Base-by-base conservation (phyloP, 2,113 vertebrate species). In the Hyla sarda region DNA sequence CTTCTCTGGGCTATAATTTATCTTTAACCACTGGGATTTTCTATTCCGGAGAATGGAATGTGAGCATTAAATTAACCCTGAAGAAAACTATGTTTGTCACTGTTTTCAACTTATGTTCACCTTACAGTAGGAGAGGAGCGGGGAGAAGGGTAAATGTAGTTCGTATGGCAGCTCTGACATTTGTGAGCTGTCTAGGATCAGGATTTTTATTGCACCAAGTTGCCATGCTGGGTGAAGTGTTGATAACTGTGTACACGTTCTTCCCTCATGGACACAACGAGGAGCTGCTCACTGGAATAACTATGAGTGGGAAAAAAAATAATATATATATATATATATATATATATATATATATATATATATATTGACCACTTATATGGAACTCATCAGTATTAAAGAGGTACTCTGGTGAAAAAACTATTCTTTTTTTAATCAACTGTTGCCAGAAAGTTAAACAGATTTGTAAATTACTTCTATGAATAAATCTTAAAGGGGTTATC, bases 31-130 rank as follows among this genome's bases (percentile, higher is more conserved):
- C 90, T 91, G 90, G 90, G 90, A 90, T 91, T 90, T 92, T 81
- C 78, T 90, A 86, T 73, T 88, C 90, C 87, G 89, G 89, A 91
- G 87, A 88, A 92, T 92, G 91, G 89, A 91, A 91, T 90, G 90
- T 89, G 89, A 90, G 91, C 88, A 91, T 92, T 92, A 89, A 89
- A 90, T 91, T 89, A 92, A 92, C 90, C 87, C 89, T 87, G 87
- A 91, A 90, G 88, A 90, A 90, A 92, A 90, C 90, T 92, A 91
- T 90, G 83, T 90, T 91, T 89, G 82, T 82, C 82, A 86, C 84
- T 88, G 87, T 88, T 89, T 90, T 90, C 90, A 88, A 79, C 41
- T 60, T 54, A 80, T 90, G 41, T 84, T 84, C 83, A 76, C 72
- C 83, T 76, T 76, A 75, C 83, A 62, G 72, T 60, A 62, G 32